phyloP scores from a whole-genome alignment of 2,888 invertebrate species.

The Drosophila meridionalis region DNA sequence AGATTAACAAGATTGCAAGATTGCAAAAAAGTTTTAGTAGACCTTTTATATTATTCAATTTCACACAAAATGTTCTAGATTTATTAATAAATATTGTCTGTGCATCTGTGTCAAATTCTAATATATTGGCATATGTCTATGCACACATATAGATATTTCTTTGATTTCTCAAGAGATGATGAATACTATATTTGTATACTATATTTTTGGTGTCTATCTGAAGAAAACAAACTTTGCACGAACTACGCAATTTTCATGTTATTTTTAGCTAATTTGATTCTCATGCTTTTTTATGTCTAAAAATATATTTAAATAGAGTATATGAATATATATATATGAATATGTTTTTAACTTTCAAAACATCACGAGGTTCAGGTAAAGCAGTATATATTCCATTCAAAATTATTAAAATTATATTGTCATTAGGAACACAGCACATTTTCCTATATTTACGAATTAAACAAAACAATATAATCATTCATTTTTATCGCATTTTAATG shows the following conservation, averaged over 20 bases:
- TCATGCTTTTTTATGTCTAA: constrained; percentile 21
- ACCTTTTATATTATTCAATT: not conserved
- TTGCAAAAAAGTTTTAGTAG: not conserved
- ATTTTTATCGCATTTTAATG: constrained; percentile 23
- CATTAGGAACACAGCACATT: not conserved
- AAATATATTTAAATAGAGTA: constrained; percentile 26
- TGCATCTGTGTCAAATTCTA: not conserved
- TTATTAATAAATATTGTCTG: not conserved
- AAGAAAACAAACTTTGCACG: constrained; percentile 52
- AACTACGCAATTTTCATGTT: constrained; percentile 59
- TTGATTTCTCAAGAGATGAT: constrained; percentile 11
- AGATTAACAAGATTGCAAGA: too few relatives aligned
- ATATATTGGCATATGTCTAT: constrained; percentile 13
- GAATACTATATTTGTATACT: constrained; percentile 18
- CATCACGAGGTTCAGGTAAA: constrained; percentile 4
- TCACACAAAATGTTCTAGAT: not conserved
- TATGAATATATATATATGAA: constrained; percentile 1
- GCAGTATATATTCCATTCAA: not conserved
- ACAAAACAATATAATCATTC: constrained; percentile 20
- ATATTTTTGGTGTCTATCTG: constrained; percentile 14
- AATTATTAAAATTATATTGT: constrained; percentile 4
- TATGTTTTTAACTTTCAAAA: constrained; percentile 5
- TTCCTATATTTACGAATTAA: not conserved
- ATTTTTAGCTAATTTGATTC: constrained; percentile 57
- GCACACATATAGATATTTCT: constrained; percentile 11